phyloP scores from a whole-genome alignment of 2,797 vertebrate genomes.

The Rhabdomys pumilio region DNA sequence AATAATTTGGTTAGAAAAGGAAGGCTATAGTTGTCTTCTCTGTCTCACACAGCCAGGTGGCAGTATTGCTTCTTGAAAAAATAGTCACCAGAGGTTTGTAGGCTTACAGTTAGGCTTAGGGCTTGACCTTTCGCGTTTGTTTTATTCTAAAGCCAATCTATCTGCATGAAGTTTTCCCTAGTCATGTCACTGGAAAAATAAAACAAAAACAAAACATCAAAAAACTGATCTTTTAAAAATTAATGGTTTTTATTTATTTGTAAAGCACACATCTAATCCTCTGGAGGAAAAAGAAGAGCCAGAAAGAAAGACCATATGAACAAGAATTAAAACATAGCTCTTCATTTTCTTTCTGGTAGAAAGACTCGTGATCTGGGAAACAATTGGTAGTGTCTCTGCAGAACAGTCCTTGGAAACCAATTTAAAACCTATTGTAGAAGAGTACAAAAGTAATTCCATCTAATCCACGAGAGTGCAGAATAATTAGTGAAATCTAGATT shows the following conservation, averaged over 20 bases:
- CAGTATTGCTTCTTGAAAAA: conserved; percentile 80
- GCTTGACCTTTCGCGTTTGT: conserved; percentile 53
- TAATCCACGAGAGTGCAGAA: conserved; percentile 18
- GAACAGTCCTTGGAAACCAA: conserved; percentile 52
- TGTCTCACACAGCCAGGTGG: conserved; percentile 74
- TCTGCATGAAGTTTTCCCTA: conserved; percentile 26
- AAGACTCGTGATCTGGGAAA: conserved; percentile 36
- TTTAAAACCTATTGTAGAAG: conserved; percentile 68
- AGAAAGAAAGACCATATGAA: conserved; percentile 49
- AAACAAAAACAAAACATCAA: conserved; percentile 2
- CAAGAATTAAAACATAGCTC: conserved; percentile 61
- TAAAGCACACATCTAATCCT: conserved; percentile 29
- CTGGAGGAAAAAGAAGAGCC: conserved; percentile 32
- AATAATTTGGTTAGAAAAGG: conserved; percentile 64
- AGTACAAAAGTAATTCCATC: conserved; percentile 50
- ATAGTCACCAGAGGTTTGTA: conserved; percentile 43
- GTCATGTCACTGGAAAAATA: background rate
- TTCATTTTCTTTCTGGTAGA: background rate
- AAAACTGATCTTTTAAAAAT: background rate
- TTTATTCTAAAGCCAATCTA: conserved; percentile 34
- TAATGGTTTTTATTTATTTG: background rate
- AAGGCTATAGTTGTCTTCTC: conserved; percentile 16
- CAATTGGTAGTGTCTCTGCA: background rate
- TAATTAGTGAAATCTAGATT: conserved; percentile 67
- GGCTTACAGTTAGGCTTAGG: conserved; percentile 41